A percentile compares a stretch with the other conserved stretches of the same genome.
Evolutionary conservation across 1,140 invertebrate species (phyloP).

Genomic region (Meloidogyne hapla): DNA sequence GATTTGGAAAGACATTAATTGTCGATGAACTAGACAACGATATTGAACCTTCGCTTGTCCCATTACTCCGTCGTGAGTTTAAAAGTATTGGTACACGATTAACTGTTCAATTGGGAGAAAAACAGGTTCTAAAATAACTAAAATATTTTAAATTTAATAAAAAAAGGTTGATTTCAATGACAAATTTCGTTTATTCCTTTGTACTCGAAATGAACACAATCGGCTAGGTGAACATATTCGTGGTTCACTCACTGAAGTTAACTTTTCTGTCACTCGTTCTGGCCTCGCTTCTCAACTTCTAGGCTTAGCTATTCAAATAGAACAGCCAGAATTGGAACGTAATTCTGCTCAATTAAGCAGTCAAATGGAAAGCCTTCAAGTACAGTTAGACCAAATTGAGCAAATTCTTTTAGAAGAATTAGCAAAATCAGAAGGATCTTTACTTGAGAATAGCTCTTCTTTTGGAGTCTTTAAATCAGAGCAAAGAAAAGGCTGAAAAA

Average conservation of each 20-base stretch:
- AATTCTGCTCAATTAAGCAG: conserved; percentile 74
- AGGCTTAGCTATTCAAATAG: conserved; percentile 67
- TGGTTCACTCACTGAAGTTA: conserved; percentile 72
- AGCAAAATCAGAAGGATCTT: conserved; percentile 78
- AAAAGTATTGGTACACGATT: conserved; percentile 71
- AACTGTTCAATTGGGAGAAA: conserved; percentile 76
- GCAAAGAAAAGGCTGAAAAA: conserved; percentile 81
- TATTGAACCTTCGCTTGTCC: conserved; percentile 73
- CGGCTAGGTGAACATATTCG: conserved; percentile 70
- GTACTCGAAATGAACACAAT: conserved; percentile 73
- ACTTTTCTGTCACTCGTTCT: conserved; percentile 80
- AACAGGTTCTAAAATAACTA: conserved; percentile 64
- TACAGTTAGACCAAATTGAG: conserved; percentile 76
- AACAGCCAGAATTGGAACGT: conserved; percentile 79
- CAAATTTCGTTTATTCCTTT: conserved; percentile 78
- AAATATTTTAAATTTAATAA: not conserved
- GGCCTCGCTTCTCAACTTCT: conserved; percentile 76
- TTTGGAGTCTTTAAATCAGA: conserved; percentile 83
- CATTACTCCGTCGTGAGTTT: conserved; percentile 73
- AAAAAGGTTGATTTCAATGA: conserved; percentile 74
- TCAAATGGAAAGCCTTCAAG: conserved; percentile 76
- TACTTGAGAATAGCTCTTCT: conserved; percentile 84
- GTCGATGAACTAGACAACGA: conserved; percentile 76
- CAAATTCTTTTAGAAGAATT: conserved; percentile 78
- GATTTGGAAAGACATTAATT: conserved; percentile 88